Percentiles rank a stretch among this genome's conserved stretches.
Evolutionary conservation across 2,888 invertebrate genomes (phyloP).

Genomic region (Andrena marginata): DNA sequence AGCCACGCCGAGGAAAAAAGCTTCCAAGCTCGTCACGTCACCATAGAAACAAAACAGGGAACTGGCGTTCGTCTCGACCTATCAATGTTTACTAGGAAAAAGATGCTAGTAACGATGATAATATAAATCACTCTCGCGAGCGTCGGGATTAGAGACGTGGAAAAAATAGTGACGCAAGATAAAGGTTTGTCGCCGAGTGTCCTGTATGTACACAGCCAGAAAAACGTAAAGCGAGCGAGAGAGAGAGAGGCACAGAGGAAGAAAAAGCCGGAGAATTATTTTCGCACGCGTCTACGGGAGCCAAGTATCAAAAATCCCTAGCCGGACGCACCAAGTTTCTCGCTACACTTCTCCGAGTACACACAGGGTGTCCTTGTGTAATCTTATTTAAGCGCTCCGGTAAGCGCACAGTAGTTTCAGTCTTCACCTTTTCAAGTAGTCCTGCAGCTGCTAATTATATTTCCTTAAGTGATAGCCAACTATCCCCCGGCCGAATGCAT

Average conservation of each 20-base stretch:
- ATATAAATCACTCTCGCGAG: constrained; percentile 45
- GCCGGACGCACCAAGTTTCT: neutral
- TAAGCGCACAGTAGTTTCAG: too few relatives aligned
- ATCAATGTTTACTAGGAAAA: constrained; percentile 56
- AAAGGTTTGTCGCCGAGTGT: neutral
- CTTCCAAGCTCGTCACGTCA: neutral
- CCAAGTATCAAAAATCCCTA: constrained; percentile 29
- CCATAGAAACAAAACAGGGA: constrained; percentile 21
- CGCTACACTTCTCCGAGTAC: neutral
- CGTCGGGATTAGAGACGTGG: neutral
- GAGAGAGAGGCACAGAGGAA: neutral
- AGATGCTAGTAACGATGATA: constrained; percentile 50
- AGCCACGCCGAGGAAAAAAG: neutral
- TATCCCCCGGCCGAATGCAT: neutral
- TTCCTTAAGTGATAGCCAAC: neutral
- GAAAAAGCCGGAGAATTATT: constrained; percentile 11
- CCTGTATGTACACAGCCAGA: constrained; percentile 3
- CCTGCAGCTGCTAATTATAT: neutral
- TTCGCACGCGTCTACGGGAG: neutral
- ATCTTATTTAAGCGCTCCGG: too few relatives aligned
- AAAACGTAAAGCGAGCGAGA: neutral
- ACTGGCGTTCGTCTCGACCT: constrained; percentile 8
- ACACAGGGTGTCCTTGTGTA: constrained; percentile 13
- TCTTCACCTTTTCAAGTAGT: too few relatives aligned
- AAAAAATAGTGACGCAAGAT: constrained; percentile 16